These are phyloP conservation scores for Macrobrachium nipponense DNA, from an alignment of 1,140 invertebrate species.

Conservation along the genomic window DNA sequence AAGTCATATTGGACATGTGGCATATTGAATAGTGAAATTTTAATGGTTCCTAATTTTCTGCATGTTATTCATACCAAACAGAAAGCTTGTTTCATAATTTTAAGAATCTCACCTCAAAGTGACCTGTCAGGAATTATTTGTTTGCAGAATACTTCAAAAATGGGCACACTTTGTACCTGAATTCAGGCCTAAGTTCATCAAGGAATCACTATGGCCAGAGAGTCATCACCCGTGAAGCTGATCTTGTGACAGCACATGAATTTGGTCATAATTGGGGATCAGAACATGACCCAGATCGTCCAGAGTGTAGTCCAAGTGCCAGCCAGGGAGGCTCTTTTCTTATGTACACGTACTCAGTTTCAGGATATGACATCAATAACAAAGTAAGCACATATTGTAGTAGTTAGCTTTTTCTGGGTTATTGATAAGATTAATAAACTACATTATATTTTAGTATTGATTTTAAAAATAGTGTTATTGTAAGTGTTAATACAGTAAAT, in stretches of 20 bases:
- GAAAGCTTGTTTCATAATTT: too few relatives aligned
- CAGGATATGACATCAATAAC: slow-evolving; percentile 96
- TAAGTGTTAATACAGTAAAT: too few relatives aligned
- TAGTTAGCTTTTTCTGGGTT: too few relatives aligned
- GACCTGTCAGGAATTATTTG: too few relatives aligned
- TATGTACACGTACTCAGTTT: slow-evolving; percentile 98
- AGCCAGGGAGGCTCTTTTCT: slow-evolving; percentile 95
- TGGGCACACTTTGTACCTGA: slow-evolving; percentile 91
- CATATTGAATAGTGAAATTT: too few relatives aligned
- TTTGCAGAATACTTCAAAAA: slow-evolving; percentile 92
- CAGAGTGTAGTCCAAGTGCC: slow-evolving; percentile 92
- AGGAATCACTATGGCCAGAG: slow-evolving; percentile 94
- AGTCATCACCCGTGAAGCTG: slow-evolving; percentile 94
- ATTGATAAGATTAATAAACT: too few relatives aligned
- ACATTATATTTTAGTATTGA: too few relatives aligned
- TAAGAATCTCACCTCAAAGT: too few relatives aligned
- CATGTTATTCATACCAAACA: too few relatives aligned
- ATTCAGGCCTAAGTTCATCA: slow-evolving; percentile 92
- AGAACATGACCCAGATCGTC: slow-evolving; percentile 94
- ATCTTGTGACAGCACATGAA: slow-evolving; percentile 95
- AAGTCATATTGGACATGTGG: too few relatives aligned
- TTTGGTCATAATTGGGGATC: slow-evolving; percentile 99
- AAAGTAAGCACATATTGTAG: slow-evolving; percentile 75
- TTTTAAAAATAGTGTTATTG: too few relatives aligned
- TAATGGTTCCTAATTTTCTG: too few relatives aligned